phyloP scores from a whole-genome alignment of 2,888 invertebrate species.

The Cantharis rufa region DNA sequence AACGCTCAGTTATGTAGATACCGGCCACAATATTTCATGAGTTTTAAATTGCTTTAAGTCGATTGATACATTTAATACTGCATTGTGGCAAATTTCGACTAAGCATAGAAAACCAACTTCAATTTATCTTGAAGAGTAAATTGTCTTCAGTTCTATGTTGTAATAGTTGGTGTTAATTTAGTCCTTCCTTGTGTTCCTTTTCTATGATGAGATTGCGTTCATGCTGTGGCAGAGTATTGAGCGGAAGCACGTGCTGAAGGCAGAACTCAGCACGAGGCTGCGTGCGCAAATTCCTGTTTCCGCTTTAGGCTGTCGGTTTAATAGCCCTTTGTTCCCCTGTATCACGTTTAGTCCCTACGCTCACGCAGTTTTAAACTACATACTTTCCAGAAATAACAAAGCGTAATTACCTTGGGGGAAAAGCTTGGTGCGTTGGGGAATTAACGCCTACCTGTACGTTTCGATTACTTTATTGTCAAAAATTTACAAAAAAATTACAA shows the following conservation, averaged over 20 bases:
- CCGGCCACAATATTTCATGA: not conserved
- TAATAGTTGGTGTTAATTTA: constrained; percentile 16
- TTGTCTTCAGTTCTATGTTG: constrained; percentile 6
- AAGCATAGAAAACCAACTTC: not conserved
- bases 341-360: constrained; percentile 30
- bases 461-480: constrained; percentile 22
- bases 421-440: constrained; percentile 26
- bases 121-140: not conserved
- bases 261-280: constrained; percentile 40
- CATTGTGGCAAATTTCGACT: not conserved
- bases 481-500: constrained; percentile 3
- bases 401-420: constrained; percentile 31
- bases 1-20: not conserved
- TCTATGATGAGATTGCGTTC: constrained; percentile 19
- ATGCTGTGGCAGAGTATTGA: constrained; percentile 38
- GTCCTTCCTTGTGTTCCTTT: constrained; percentile 15
- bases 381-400: constrained; percentile 31
- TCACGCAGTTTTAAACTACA: constrained; percentile 33
- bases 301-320: constrained; percentile 36
- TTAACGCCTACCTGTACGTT: constrained; percentile 26
- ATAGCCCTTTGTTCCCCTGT: constrained; percentile 37
- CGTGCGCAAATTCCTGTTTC: constrained; percentile 38
- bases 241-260: constrained; percentile 45
- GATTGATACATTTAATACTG: not conserved
- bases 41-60: not conserved